Base-by-base conservation (phyloP, 2,797 vertebrate genomes). In the Anomalospiza imberbis region DNA sequence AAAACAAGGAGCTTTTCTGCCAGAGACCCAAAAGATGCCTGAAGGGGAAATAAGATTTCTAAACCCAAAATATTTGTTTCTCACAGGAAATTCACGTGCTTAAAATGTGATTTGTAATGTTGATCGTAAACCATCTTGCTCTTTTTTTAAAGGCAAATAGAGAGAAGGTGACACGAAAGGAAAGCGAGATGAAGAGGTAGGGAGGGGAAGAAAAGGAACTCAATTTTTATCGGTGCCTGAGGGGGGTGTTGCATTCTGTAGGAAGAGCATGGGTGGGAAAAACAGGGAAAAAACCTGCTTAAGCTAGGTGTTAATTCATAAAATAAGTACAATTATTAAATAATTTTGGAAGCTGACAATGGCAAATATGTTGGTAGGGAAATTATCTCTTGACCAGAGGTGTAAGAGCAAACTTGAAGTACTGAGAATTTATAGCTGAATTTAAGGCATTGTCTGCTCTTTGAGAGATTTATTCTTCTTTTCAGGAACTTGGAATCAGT, bases 101-200 rank as follows among this genome's bases (percentile, higher is more conserved):
- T 87, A 73, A 73, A 62, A 79, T 53, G 19, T 88, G 40, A 45
- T 85, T 54, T 89, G 12, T 93, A 28, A 53, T 85, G 55, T 92
- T 89, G 85, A 85, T 86, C 26, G 2, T 94, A 89, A 96, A 96
- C 68, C 47, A 60, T 94, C 36, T 94, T 93, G 80, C 83, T 89
- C 63, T 97, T 89, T 79, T 89, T 95, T 97, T 82, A 5, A 97
- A 97, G 95, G 96, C 75, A 70, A 90, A 58, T 90, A 97, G 81
- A 88, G 55, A 92, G 91, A 95, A 96, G 87, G 85, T 32, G 14
- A 22, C 85, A 85, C 84, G 90, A 95, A 77, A 62, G 86, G 82
- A 94, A 95, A 92, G 70, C 75, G 85, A 95, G 79, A 91, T 51
- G 63, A 95, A 96, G 95, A 97, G 97, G 96, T 97, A 97, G 96